Base-by-base conservation (phyloP, 2,888 invertebrate species). In the Glyphotaelius pellucidus region DNA sequence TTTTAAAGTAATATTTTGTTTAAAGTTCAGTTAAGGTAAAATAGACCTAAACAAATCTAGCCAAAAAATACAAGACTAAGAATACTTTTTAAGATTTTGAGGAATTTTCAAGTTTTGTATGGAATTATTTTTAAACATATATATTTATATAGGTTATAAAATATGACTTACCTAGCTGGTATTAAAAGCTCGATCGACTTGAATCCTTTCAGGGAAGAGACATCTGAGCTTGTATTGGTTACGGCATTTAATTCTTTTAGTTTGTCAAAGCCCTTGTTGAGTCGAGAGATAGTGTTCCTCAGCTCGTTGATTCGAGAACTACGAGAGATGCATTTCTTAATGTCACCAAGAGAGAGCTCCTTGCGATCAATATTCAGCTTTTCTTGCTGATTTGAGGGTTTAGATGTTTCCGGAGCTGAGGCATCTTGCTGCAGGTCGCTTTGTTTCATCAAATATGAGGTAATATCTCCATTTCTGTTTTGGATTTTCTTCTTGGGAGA, bases 111-210 rank as follows among this genome's bases (percentile, higher is more conserved):
- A 38, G 38, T 38, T 7, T 38, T 38, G 11, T 11, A 1, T 19
- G 19, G 52, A 52, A 52, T 19, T 52, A 52, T 52, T 52, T 52
- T 67, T 19, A 19, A 52, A 52, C 31, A 31, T 31, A 3, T 11
- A 2, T n/a, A n/a, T n/a, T n/a, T n/a, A n/a, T n/a, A n/a, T 7
- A 1, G 3, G 83, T 15, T 25, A 67, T 67, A 3, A 52, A 67
- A 67, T 25, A 32, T n/a, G 11, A 94, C 94, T 95, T 95, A 98
- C 98, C 98, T 98, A 93, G 96, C 95, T 92, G 97, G 96, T 94
- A 98, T 96, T 96, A 98, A 98, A 94, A 98, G 95, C 95, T 98
- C 97, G 94, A 98, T 97, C 81, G 97, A 97, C 94, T 97, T 97
- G 94, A 98, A 98, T 94, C 97, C 96, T 94, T 97, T 96, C 84